Base-by-base conservation (phyloP, 2,888 invertebrate genomes). In the Sinelater perroti region DNA sequence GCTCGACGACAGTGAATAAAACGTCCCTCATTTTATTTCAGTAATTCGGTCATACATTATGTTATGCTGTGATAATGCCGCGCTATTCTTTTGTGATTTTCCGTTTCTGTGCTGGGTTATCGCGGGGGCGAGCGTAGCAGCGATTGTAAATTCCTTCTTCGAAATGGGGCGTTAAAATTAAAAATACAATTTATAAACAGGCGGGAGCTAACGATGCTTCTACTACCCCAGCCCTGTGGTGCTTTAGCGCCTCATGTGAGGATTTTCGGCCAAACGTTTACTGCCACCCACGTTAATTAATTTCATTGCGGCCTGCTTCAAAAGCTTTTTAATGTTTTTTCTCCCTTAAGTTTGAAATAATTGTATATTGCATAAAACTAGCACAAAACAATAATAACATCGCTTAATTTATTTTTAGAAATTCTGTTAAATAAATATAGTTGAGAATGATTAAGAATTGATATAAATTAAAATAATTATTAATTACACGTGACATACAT, bases 21-120 rank as follows among this genome's bases (percentile, higher is more conserved):
- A 50, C 53, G 50, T 54, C 62, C 56, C 59, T 59, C 51, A 60
- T 53, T 64, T 64, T 64, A 62, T 64, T 62, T 47, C 46, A 31
- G 56, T 55, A 54, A 64, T 62, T 60, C 62, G 54, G 46, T 54
- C 56, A 54, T 57, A 56, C 55, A 59, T 57, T 62, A 60, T 55
- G 57, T 49, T 53, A 36, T 58, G 60, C 46, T 46, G 53, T 56
- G 55, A 61, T 62, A 56, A 58, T 59, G 52, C 51, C 35, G 38
- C 33, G 54, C 64, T 44, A 62, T 62, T 62, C 62, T 62, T 64
- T 64, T 60, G 62, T 64, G 60, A 64, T 60, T 62, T 60, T 62
- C 44, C 44, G 44, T 54, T 59, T 40, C 21, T 38, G 35, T 31
- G 50, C 45, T 38, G 10, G 35, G 44, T 49, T 54, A 54, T 47